Evolutionary conservation across 2,888 invertebrate species (phyloP), one percentile per base, ranked within the genome.

Genomic region (Drosophila longiperda): DNA sequence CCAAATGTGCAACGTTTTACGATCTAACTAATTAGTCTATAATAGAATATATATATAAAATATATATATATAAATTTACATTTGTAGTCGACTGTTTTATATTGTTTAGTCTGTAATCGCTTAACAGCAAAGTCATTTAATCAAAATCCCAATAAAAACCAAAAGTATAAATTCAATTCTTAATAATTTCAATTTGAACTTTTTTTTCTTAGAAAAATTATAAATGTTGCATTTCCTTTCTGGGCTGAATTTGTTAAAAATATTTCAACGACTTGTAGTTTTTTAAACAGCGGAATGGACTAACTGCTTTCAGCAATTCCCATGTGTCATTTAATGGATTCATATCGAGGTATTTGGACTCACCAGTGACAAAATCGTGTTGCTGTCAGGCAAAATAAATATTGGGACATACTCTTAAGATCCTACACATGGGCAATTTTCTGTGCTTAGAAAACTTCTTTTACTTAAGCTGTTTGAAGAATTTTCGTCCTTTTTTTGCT

Each of bases 81-180:
- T 73, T 66, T 68, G 59, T 67, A 79, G 72, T 82, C 75, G 79
- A 84, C 79, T 81, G 83, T 84, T 84, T 84, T 83, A 71, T 74
- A 74, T 73, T 63, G 63, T 49, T 58, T 68, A 70, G 70, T 38
- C n/a, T 52, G 55, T 59, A 68, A 40, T 40, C 33, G 54, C 73
- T 55, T 69, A 64, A 75, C 52, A 61, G 63, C 55, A 69, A 72
- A 83, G 81, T 81, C 79, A 82, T 77, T 79, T 67, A 83, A 82
- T 77, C 80, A 81, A 82, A 58, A 42, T 40, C 20, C 60, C 57
- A 66, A 45, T 42, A 42, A 26, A 53, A 57, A 26, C 42, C 42
- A 57, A 57, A 40, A 32, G 20, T 23, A 42, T 42, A 20, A 57
- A 57, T 15, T 29, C 57, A 20, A 29, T 57, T n/a, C 4, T 3